Base-by-base conservation (phyloP, 2,113 vertebrate species). In the Pleuronectes platessa region DNA sequence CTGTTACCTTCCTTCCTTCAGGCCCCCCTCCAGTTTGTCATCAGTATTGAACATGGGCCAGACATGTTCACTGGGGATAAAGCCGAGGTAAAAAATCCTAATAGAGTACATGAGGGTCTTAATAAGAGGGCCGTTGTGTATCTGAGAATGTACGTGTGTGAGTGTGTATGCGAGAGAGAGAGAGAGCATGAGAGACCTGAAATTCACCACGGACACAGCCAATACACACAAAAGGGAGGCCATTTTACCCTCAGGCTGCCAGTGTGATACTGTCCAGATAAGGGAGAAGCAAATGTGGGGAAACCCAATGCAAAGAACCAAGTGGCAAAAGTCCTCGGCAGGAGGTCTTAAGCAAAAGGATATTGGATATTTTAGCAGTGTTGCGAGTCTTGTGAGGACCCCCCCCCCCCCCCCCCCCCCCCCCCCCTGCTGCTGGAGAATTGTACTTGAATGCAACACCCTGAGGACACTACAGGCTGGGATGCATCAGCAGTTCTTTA, bases 81-180 rank as follows among this genome's bases (percentile, higher is more conserved):
- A 81, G 79, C 80, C 70, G 70, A 73, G 74, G 86, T 85, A 88
- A 84, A 86, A 89, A 90, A 92, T 81, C 69, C 81, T 91, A 89
- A 93, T 83, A 73, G 86, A 85, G 88, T 90, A 91, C 80, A 88
- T 78, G 74, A 79, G 79, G 79, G 84, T 86, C 83, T 79, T 86
- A 84, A 89, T 88, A 90, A 90, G 84, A 81, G 74, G 79, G 63
- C 77, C 88, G 88, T 88, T 92, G 87, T 92, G 78, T 73, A 74
- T 70, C 23, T 53, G 18, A n/a, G 58, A 71, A 26, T 76, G 69
- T 74, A 47, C 13, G 63, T 62, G 21, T 18, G 23, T 49, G 68
- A n/a, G 27, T n/a, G 21, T 47, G 67, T 26, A 14, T 27, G 49
- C 5, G 31, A 31, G 31, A 31, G 69, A 40, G 56, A 73, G n/a